Conservation (phyloP, 1,140 invertebrate species). For the Oryzaephilus surinamensis region DNA sequence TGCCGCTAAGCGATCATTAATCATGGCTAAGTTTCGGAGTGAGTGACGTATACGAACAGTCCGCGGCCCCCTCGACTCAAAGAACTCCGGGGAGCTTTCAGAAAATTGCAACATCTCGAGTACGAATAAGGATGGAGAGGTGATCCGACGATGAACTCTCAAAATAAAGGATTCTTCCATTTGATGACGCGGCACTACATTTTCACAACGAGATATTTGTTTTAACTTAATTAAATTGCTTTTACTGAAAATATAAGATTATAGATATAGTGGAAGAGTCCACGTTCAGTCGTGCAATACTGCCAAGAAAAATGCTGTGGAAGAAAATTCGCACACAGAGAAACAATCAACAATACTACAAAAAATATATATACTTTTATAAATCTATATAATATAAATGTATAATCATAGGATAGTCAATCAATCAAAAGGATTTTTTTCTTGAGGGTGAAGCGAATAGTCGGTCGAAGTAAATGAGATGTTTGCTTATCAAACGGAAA, state of each 20-base stretch:
- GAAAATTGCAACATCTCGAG: conserved; percentile 35
- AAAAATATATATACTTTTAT: too few relatives aligned
- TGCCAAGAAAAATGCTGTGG: too few relatives aligned
- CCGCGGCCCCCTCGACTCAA: conserved; percentile 22
- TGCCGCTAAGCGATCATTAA: conserved; percentile 46
- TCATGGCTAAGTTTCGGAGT: conserved; percentile 52
- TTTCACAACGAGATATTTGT: conserved; percentile 23
- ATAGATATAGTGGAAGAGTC: too few relatives aligned
- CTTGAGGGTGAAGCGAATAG: conserved; percentile 20
- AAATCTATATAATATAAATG: too few relatives aligned
- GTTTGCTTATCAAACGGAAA: conserved; percentile 33
- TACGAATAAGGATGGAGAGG: conserved; percentile 15
- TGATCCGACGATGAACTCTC: conserved; percentile 28
- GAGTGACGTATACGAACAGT: conserved; percentile 42
- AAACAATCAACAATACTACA: too few relatives aligned
- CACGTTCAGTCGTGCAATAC: too few relatives aligned
- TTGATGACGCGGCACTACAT: conserved; percentile 24
- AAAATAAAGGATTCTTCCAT: conserved; percentile 28
- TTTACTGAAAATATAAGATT: too few relatives aligned
- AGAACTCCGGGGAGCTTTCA: conserved; percentile 34
- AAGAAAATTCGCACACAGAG: too few relatives aligned
- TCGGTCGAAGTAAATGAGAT: conserved; percentile 32
- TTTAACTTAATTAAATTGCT: too few relatives aligned
- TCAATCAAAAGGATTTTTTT: conserved; percentile 30
- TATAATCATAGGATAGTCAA: conserved; percentile 27